Conservation (phyloP, 2,888 invertebrate species). For the Heliconius ismenius region DNA sequence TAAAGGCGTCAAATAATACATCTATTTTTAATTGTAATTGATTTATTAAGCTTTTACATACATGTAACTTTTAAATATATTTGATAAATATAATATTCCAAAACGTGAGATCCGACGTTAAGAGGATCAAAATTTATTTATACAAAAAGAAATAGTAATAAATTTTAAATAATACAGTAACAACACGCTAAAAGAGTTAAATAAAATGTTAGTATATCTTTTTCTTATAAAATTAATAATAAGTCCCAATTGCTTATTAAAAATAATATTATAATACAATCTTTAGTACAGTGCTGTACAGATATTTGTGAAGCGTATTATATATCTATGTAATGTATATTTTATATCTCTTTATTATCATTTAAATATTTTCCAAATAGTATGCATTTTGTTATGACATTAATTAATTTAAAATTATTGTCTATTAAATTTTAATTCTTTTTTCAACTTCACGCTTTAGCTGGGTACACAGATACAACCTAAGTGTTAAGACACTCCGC, state of each 20-base stretch:
- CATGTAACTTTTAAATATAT: neutral
- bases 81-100: neutral
- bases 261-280: neutral
- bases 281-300: neutral
- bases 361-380: neutral
- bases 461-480: too few species aligned
- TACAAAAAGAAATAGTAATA: too few species aligned
- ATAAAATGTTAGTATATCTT: neutral
- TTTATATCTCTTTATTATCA: neutral
- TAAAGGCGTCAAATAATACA: neutral
- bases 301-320: neutral
- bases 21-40: neutral
- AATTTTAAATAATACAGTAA: too few species aligned
- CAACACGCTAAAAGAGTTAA: too few species aligned
- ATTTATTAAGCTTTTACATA: slow-evolving; percentile 7
- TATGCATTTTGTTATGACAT: neutral
- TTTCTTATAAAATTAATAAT: neutral
- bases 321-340: neutral
- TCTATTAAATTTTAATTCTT: neutral
- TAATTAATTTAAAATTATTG: neutral
- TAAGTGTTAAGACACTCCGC: too few species aligned
- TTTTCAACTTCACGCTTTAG: too few species aligned
- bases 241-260: neutral
- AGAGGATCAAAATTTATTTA: neutral
- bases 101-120: too few species aligned